Base-by-base conservation (phyloP, 53 echinoderm and acorn worm genomes). In the Luidia sarsii region DNA sequence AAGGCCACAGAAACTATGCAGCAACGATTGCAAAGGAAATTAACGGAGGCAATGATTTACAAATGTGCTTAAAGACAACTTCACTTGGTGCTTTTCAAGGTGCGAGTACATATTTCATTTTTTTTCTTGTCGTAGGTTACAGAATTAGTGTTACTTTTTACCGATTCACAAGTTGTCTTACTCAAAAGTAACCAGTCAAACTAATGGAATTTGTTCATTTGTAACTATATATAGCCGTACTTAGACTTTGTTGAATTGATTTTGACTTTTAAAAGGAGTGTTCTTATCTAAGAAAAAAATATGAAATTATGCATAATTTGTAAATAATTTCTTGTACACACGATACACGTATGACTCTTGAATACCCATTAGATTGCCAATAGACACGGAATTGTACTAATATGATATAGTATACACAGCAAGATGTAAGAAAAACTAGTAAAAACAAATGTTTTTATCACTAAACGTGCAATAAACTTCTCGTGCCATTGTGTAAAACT, bases 381-480 rank as follows among this genome's bases (percentile, higher is more conserved):
- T 11, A 41, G 41, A 7, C 11, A 41, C 41, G 6, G 41, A n/a
- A n/a, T n/a, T n/a, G n/a, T n/a, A n/a, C n/a, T n/a, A n/a, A n/a
- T n/a, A n/a, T n/a, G n/a, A n/a, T n/a, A n/a, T n/a, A n/a, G n/a
- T n/a, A n/a, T n/a, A n/a, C n/a, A 41, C 41, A 41, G 41, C 41
- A 41, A 65, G 37, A 35, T 65, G 36, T 65, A 65, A 18, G 37
- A 33, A 35, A 65, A 35, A 34, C 65, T 7, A 65, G 65, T 35
- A 33, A 33, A 35, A 31, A n/a, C 16, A 72, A 72, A 53, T 72
- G 72, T 72, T 72, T 72, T 72, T 72, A 72, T 72, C 72, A 72
- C 72, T 72, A 32, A 72, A 72, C 55, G 72, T 72, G 72, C 72
- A 72, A 72, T 72, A 72, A 72, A 72, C 54, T 55, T 72, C 72